Conservation (phyloP, 1,140 invertebrate species). For the Mylabris phalerata region DNA sequence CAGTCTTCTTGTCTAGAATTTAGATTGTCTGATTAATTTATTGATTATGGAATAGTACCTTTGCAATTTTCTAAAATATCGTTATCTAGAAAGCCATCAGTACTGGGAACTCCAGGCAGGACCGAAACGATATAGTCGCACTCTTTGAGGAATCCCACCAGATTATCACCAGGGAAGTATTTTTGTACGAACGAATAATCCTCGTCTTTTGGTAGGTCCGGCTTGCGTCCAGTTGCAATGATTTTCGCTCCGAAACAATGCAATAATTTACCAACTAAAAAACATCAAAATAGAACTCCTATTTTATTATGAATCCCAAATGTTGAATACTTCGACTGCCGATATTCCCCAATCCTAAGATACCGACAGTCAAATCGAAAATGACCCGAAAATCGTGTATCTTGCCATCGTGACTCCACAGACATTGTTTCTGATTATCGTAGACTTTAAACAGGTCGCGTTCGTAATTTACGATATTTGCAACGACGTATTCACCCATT, state of each 20-base stretch:
- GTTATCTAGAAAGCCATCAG: constrained; percentile 46
- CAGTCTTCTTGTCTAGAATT: constrained; percentile 33
- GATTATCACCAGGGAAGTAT: constrained; percentile 35
- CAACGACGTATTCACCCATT: constrained; percentile 53
- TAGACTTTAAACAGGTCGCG: constrained; percentile 39
- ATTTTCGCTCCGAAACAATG: constrained; percentile 41
- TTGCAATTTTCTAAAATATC: constrained; percentile 43
- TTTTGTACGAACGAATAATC: constrained; percentile 31
- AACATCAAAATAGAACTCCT: neutral
- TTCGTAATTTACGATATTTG: constrained; percentile 49
- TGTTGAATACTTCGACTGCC: constrained; percentile 42
- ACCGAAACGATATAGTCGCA: constrained; percentile 54
- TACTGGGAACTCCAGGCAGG: constrained; percentile 50
- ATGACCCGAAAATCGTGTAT: constrained; percentile 40
- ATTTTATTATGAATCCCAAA: constrained; percentile 2
- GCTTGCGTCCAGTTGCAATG: constrained; percentile 39
- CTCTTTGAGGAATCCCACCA: constrained; percentile 44
- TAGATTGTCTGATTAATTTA: neutral
- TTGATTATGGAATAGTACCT: constrained; percentile 14
- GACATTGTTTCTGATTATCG: constrained; percentile 39
- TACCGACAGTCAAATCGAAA: constrained; percentile 45
- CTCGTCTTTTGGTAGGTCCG: constrained; percentile 25
- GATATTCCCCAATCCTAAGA: constrained; percentile 48
- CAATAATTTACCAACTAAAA: constrained; percentile 43
- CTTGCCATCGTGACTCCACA: constrained; percentile 41